Evolutionary conservation across 2,888 invertebrate genomes (phyloP), one percentile per base, ranked within the genome.

Genomic region (Cataglyphis rosenhaueri): DNA sequence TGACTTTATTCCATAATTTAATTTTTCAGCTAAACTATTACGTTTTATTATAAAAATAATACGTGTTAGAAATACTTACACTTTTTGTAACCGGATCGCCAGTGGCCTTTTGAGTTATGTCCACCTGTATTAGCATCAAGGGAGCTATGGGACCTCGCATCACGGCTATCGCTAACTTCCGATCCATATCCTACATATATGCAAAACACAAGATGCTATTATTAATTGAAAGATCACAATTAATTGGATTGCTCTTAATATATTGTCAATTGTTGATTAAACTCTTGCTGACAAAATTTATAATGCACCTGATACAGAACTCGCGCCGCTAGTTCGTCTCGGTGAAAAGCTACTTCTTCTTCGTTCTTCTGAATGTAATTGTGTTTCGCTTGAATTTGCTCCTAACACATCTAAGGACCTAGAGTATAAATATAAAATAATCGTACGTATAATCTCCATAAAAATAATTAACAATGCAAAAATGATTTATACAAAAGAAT

Each of bases 321-420:
- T 97, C 0, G 98, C 98, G 0, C 96, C 98, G 91, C 98, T 98
- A 10, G 97, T 97, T 91, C 98, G 96, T 87, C 98, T 95, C 52
- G 95, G 96, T 0, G 95, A 93, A 66, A 94, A 88, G 75, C 94
- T 93, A 79, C 94, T 94, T 86, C 94, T 92, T 83, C 94, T 91
- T 75, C 94, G 89, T 41, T 91, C 93, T 35, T 91, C 92, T 1
- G 81, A 84, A 25, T 90, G 91, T 66, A 86, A 84, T n/a, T 92
- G 92, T 4, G 87, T 73, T 3, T 93, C 93, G 3, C 89, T 91
- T 5, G 90, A 86, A 73, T 86, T 87, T 48, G 88, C 88, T 9
- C 91, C 92, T 18, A 94, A 88, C 61, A 92, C 92, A 74, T 94
- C 94, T 68, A 95, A 81, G 0, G 93, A 91, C 84, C 93, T 93